These are phyloP conservation scores for Podargus strigoides DNA, from an alignment of 2,797 vertebrate genomes.

Conservation along the genomic window DNA sequence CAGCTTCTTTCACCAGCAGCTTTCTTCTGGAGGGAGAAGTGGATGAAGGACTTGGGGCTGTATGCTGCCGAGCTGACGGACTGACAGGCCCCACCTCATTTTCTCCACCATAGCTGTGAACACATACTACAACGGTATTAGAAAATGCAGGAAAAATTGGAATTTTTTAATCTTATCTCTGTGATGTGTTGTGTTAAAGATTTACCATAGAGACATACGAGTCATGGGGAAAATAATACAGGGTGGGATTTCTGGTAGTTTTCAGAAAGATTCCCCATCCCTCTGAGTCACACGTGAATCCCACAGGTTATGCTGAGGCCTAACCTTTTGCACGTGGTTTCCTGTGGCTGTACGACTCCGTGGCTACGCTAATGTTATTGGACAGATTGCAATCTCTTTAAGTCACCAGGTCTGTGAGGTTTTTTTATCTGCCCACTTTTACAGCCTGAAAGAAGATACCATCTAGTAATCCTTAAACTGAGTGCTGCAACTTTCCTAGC, in stretches of 20 bases:
- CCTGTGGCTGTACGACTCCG: background rate
- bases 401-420: background rate
- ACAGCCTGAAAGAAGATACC: background rate
- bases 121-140: background rate
- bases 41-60: background rate
- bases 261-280: background rate
- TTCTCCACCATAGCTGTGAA: background rate
- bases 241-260: background rate
- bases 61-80: background rate
- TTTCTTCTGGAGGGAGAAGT: background rate
- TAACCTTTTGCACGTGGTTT: background rate
- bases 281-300: background rate
- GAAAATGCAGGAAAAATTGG: background rate
- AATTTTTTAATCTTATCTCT: background rate
- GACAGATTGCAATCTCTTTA: background rate
- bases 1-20: background rate
- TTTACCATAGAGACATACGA: background rate
- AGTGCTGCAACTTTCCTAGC: background rate
- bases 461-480: constrained; percentile 26
- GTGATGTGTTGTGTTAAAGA: background rate
- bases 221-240: background rate
- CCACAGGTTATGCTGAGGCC: background rate
- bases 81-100: background rate
- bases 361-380: accelerated
- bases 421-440: background rate